A percentile compares a stretch with the other conserved stretches of the same genome.
Evolutionary conservation across 2,113 vertebrate species (phyloP).

Genomic region (Planiliza haematocheilus): DNA sequence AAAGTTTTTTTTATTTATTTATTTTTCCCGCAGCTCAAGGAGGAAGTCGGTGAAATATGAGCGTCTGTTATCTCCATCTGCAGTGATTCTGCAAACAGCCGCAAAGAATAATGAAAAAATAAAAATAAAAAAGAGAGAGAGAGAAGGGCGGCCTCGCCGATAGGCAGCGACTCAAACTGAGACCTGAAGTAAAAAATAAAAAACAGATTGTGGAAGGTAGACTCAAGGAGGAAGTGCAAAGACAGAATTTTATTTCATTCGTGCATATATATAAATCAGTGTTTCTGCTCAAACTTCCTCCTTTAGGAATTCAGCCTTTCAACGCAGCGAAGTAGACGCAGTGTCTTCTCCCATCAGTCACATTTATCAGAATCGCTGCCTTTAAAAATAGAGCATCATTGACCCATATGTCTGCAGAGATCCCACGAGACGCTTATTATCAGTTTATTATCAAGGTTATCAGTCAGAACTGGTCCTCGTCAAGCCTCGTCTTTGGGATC

Average conservation of each 20-base stretch:
- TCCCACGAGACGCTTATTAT: slow-evolving; percentile 49
- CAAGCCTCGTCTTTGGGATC: slow-evolving; percentile 9
- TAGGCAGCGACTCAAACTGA: not conserved
- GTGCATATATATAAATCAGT: not conserved
- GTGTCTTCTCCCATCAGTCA: slow-evolving; percentile 32
- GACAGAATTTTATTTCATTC: not conserved
- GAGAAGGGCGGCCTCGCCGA: not conserved
- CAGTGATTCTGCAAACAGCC: slow-evolving; percentile 28
- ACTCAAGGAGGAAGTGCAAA: not conserved
- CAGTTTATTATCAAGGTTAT: slow-evolving; percentile 59
- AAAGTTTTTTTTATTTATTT: slow-evolving; percentile 33
- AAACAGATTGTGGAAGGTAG: not conserved
- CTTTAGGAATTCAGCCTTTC: slow-evolving; percentile 26
- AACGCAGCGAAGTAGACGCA: slow-evolving; percentile 14
- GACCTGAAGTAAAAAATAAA: slow-evolving; percentile 8
- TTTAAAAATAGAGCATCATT: slow-evolving; percentile 71
- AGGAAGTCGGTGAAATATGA: slow-evolving; percentile 27
- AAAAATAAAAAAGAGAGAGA: too few species aligned
- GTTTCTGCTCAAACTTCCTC: not conserved
- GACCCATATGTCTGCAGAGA: slow-evolving; percentile 62
- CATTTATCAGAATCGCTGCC: slow-evolving; percentile 20
- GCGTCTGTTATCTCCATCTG: slow-evolving; percentile 35
- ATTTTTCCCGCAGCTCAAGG: slow-evolving; percentile 6
- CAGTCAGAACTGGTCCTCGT: slow-evolving; percentile 28
- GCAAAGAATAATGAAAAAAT: slow-evolving; percentile 20